Evolutionary conservation across 2,888 invertebrate genomes (phyloP).

Genomic region (Piscicola geometra): DNA sequence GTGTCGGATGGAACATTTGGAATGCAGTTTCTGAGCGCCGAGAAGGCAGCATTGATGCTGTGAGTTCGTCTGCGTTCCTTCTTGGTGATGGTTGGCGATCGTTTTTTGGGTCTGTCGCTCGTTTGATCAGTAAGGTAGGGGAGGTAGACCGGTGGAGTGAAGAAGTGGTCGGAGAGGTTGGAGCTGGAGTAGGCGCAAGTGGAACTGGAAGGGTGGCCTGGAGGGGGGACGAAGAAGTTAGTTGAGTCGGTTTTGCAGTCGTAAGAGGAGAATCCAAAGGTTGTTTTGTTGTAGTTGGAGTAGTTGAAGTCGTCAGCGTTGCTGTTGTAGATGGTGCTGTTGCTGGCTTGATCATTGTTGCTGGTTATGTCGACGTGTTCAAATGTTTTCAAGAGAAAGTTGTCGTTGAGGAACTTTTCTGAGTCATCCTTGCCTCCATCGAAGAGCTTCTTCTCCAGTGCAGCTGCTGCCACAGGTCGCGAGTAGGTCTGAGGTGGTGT

Average conservation of each 20-base stretch:
- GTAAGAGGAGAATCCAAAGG: not conserved
- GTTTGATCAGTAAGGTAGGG: not conserved
- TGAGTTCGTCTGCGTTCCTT: conserved; percentile 86
- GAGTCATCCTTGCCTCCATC: not conserved
- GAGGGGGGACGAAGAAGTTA: not conserved
- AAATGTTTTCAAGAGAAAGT: not conserved
- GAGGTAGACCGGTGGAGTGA: not conserved
- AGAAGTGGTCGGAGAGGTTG: not conserved
- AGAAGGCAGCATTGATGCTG: conserved; percentile 90
- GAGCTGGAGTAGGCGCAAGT: not conserved
- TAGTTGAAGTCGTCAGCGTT: not conserved
- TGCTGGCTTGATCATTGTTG: not conserved
- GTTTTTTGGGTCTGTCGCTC: conserved; percentile 7
- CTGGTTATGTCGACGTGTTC: not conserved
- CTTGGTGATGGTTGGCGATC: conserved; percentile 57
- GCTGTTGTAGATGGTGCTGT: not conserved
- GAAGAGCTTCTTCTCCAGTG: not conserved
- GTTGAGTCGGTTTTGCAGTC: not conserved
- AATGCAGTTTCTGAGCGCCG: conserved; percentile 84
- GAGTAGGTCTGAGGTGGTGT: not conserved
- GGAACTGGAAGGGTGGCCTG: not conserved
- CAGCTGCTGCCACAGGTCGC: not conserved
- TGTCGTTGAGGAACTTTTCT: not conserved
- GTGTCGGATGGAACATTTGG: conserved; percentile 94
- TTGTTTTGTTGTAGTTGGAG: not conserved